phyloP scores from a whole-genome alignment of 2,797 vertebrate genomes.

The Hemitrygon akajei region DNA sequence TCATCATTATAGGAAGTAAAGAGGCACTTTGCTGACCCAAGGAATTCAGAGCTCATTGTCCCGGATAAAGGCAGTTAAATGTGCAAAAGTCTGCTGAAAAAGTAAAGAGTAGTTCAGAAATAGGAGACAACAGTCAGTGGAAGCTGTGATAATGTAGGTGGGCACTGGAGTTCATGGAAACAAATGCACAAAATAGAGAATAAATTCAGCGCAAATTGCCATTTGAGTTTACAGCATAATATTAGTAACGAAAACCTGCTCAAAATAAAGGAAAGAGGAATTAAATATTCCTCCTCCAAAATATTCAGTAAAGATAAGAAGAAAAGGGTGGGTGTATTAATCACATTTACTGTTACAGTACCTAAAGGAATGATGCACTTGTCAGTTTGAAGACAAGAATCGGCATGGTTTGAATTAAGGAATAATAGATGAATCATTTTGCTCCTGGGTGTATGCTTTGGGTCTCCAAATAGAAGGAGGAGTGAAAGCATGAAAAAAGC shows the following conservation, averaged over 20 bases:
- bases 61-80: neutral
- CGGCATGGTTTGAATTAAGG: neutral
- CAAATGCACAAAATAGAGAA: neutral
- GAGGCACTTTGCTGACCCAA: neutral
- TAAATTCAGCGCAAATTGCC: neutral
- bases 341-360: neutral
- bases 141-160: too few relatives aligned
- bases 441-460: neutral
- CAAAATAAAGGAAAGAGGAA: neutral
- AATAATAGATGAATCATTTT: neutral
- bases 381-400: neutral
- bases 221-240: neutral
- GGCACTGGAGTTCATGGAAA: neutral
- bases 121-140: neutral
- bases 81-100: neutral
- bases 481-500: neutral
- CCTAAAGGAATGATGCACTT: neutral
- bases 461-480: neutral
- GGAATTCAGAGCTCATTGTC: neutral
- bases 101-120: neutral
- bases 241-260: neutral
- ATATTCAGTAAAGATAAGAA: neutral
- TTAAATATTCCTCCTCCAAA: neutral
- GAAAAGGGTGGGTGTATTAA: neutral
- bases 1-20: neutral